phyloP scores from a whole-genome alignment of 37 sponge, comb jelly and placozoan species.

The Mnemiopsis leidyi region DNA sequence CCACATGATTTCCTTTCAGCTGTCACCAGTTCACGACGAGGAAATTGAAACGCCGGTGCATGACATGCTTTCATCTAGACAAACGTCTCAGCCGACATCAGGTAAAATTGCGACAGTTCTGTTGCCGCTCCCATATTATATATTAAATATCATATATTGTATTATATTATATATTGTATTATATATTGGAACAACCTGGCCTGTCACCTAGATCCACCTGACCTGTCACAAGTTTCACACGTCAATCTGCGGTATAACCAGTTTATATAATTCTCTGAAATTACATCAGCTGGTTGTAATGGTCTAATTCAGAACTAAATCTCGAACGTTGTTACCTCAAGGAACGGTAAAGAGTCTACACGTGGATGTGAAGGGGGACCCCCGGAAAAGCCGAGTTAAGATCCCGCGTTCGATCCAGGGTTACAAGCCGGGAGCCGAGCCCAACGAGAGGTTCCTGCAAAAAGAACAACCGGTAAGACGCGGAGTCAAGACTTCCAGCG shows the following conservation, averaged over 20 bases:
- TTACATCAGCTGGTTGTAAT: too few species aligned
- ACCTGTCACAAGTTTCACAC: too few species aligned
- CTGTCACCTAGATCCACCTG: too few species aligned
- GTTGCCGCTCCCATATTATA: not conserved
- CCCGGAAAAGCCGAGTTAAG: conserved; percentile 49
- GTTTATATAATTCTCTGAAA: too few species aligned
- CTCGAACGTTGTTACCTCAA: too few species aligned
- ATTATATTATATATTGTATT: too few species aligned
- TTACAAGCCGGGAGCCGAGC: conserved; percentile 69
- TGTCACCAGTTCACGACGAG: conserved; percentile 47
- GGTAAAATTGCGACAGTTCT: not conserved
- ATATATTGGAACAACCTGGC: too few species aligned
- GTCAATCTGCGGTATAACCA: too few species aligned
- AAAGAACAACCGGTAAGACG: conserved; percentile 75
- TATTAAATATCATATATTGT: too few species aligned
- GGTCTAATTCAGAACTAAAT: too few species aligned
- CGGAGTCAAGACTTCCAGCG: conserved; percentile 74
- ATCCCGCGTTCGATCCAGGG: conserved; percentile 68
- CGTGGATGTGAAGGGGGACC: conserved; percentile 69
- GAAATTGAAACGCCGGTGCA: conserved; percentile 3
- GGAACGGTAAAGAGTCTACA: conserved; percentile 60
- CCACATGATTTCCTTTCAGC: conserved; percentile 5
- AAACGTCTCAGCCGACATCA: not conserved
- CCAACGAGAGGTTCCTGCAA: conserved; percentile 65
- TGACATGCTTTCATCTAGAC: conserved; percentile 32